These are phyloP conservation scores for Chouioia cunea DNA, from an alignment of 2,888 invertebrate species.

Conservation along the genomic window DNA sequence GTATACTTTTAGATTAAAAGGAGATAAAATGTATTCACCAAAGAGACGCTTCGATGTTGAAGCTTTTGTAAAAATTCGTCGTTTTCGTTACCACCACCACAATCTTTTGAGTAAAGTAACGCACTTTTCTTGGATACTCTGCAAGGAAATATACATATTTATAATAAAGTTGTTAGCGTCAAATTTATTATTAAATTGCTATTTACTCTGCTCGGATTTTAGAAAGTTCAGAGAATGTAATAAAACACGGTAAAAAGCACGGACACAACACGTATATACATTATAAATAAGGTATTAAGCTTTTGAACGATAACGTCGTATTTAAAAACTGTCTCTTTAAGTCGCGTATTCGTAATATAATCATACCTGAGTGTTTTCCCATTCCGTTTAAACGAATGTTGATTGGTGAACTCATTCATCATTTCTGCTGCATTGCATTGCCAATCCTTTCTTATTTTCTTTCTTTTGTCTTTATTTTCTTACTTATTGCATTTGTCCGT, in stretches of 20 bases:
- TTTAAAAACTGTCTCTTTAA: too few relatives aligned
- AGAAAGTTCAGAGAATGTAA: too few relatives aligned
- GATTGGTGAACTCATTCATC: constrained; percentile 55
- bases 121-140: constrained; percentile 65
- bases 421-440: constrained; percentile 45
- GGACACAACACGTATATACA: too few relatives aligned
- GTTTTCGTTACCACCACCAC: constrained; percentile 63
- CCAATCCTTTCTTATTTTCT: too few relatives aligned
- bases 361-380: constrained; percentile 64
- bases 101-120: constrained; percentile 64
- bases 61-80: constrained; percentile 59
- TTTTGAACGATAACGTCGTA: too few relatives aligned
- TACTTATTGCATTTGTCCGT: background rate
- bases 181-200: too few relatives aligned
- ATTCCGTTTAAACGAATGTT: constrained; percentile 62
- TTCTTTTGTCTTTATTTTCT: too few relatives aligned
- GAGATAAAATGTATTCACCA: constrained; percentile 55
- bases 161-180: background rate
- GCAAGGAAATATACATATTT: constrained; percentile 40
- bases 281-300: too few relatives aligned
- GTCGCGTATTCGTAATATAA: constrained; percentile 12
- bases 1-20: constrained; percentile 9
- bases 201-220: too few relatives aligned
- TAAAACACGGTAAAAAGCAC: too few relatives aligned
- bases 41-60: constrained; percentile 63